These are phyloP conservation scores for Microcebus jonahi DNA, from an alignment of 2,113 vertebrate species.

Conservation along the genomic window DNA sequence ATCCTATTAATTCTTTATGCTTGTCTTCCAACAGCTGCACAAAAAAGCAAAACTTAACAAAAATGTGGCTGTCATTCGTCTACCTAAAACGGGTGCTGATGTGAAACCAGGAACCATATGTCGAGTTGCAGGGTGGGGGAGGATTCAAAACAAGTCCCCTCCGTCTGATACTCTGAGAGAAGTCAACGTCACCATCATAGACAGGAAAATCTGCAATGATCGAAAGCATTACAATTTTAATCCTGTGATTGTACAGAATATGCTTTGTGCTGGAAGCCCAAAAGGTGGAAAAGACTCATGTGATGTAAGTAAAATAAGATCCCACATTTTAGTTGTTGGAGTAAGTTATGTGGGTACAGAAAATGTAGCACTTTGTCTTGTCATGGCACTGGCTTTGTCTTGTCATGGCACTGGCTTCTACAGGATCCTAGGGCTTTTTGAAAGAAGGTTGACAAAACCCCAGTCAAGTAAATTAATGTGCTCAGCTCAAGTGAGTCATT, in stretches of 20 bases:
- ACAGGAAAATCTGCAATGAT: slow-evolving; percentile 80
- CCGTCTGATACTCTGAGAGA: neutral
- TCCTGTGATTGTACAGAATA: slow-evolving; percentile 75
- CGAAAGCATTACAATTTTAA: slow-evolving; percentile 61
- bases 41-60: slow-evolving; percentile 71
- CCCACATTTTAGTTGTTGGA: neutral
- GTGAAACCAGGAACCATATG: slow-evolving; percentile 76
- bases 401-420: neutral
- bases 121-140: slow-evolving; percentile 84
- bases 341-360: neutral
- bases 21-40: slow-evolving; percentile 75
- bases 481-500: neutral
- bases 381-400: neutral
- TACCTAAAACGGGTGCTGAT: slow-evolving; percentile 71
- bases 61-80: slow-evolving; percentile 62
- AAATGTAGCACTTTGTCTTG: neutral
- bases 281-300: slow-evolving; percentile 79
- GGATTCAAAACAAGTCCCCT: accelerated
- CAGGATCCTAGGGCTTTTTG: neutral
- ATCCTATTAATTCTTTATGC: slow-evolving; percentile 24
- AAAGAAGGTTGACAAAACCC: neutral
- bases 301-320: slow-evolving; percentile 72
- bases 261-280: slow-evolving; percentile 84
- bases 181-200: slow-evolving; percentile 84
- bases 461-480: slow-evolving; percentile 2